A percentile compares a stretch with the other conserved stretches of the same genome.
Evolutionary conservation across 2,888 invertebrate genomes (phyloP).

Genomic region (Tuberolachnus salignus): DNA sequence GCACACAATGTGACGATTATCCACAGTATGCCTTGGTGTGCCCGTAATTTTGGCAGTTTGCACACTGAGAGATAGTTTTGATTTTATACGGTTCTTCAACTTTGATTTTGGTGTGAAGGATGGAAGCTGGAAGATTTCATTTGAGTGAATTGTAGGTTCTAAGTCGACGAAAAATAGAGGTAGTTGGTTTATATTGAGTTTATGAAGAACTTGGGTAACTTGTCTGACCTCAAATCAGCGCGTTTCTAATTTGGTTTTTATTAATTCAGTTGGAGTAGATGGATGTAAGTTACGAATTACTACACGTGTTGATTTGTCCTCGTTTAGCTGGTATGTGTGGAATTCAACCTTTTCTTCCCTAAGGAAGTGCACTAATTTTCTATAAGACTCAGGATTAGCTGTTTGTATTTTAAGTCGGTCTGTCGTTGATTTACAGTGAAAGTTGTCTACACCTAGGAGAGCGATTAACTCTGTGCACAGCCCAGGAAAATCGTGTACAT

Average conservation of each 20-base stretch:
- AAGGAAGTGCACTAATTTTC: neutral
- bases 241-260: neutral
- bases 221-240: neutral
- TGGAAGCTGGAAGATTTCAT: too few relatives aligned
- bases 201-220: slow-evolving; percentile 1
- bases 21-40: neutral
- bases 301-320: slow-evolving; percentile 5
- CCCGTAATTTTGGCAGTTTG: neutral
- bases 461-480: neutral
- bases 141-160: neutral
- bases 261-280: neutral
- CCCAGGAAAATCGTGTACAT: neutral
- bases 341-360: neutral
- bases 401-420: neutral
- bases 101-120: too few relatives aligned
- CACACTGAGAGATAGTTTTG: neutral
- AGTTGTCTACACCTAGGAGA: neutral
- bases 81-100: too few relatives aligned
- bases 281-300: neutral
- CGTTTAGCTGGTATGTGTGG: neutral
- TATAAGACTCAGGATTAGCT: slow-evolving; percentile 1
- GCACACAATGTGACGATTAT: neutral
- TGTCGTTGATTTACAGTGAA: neutral
- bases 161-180: neutral
- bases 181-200: neutral